These are phyloP conservation scores for Herpetotheres cachinnans DNA, from an alignment of 2,113 vertebrate genomes.

Conservation along the genomic window DNA sequence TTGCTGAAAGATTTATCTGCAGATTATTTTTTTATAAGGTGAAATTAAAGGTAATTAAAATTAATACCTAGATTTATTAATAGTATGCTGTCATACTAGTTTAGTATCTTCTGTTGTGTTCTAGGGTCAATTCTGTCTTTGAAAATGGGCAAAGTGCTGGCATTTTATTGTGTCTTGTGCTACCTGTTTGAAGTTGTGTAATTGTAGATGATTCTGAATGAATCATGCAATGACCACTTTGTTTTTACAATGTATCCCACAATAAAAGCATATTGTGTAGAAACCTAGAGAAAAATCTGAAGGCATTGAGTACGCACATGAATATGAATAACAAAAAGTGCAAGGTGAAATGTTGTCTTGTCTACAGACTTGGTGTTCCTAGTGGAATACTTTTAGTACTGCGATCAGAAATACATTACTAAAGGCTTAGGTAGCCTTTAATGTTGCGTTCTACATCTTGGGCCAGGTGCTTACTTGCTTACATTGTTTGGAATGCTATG, in stretches of 20 bases:
- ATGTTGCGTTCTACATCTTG: accelerated
- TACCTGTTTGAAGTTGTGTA: not conserved
- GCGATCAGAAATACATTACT: not conserved
- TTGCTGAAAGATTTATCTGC: not conserved
- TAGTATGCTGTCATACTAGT: not conserved
- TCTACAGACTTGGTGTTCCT: not conserved
- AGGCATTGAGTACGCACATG: not conserved
- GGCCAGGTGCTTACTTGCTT: not conserved
- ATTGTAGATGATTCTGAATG: not conserved
- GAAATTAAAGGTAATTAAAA: constrained; percentile 29
- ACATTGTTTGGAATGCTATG: not conserved
- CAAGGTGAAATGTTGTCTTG: not conserved
- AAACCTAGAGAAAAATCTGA: not conserved
- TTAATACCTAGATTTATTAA: not conserved
- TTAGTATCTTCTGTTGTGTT: not conserved
- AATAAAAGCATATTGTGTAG: not conserved
- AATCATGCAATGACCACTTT: not conserved
- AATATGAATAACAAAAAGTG: not conserved
- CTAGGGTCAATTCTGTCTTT: not conserved
- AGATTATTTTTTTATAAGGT: constrained; percentile 30
- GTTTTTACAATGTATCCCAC: not conserved
- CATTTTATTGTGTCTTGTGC: not conserved
- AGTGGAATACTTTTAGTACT: not conserved
- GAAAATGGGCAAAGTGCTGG: not conserved
- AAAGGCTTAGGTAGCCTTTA: not conserved